Evolutionary conservation across 2,113 vertebrate genomes (phyloP).

Genomic region (Gallinago media): DNA sequence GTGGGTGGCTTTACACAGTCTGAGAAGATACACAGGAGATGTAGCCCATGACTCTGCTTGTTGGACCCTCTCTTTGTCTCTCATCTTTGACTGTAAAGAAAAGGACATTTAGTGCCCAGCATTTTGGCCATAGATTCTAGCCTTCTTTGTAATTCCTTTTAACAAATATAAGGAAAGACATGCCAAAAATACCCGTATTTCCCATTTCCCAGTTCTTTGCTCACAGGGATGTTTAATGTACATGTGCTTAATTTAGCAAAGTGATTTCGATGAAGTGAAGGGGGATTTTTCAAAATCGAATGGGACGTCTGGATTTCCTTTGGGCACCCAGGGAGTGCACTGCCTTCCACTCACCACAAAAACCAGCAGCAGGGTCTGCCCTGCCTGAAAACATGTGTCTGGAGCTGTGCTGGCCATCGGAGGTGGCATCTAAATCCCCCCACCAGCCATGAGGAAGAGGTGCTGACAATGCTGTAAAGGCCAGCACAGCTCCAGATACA

Average conservation of each 20-base stretch:
- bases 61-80: background rate
- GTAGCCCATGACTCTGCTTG: background rate
- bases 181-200: background rate
- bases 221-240: background rate
- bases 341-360: background rate
- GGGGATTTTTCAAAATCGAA: background rate
- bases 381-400: background rate
- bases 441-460: rapidly evolving
- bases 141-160: background rate
- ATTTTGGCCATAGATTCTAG: background rate
- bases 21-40: background rate
- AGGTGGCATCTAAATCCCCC: no score
- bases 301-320: background rate
- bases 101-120: background rate
- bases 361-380: background rate
- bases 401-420: background rate
- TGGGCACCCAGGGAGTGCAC: background rate
- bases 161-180: background rate
- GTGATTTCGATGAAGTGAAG: background rate
- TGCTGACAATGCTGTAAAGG: background rate
- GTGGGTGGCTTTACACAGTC: background rate
- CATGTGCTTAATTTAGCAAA: background rate
- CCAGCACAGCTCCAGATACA: no score
- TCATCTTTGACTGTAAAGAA: background rate
- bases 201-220: background rate